These are phyloP conservation scores for Polypedilum pembai DNA, from an alignment of 1,140 invertebrate genomes.

Conservation along the genomic window DNA sequence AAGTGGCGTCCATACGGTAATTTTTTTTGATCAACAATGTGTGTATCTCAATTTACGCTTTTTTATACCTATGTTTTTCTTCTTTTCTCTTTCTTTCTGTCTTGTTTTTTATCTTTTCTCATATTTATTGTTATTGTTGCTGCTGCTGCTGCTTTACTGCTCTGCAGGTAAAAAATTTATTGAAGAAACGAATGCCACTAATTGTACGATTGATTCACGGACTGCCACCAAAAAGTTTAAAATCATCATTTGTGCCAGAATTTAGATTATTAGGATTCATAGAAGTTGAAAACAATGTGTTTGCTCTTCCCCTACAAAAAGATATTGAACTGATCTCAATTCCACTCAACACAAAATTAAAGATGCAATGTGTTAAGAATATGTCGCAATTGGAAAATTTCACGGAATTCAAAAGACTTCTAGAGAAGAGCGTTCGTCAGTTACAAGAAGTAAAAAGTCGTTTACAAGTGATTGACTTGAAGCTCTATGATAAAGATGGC, in stretches of 20 bases:
- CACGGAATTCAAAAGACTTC: constrained; percentile 70
- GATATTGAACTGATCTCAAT: constrained; percentile 72
- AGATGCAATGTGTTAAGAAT: constrained; percentile 76
- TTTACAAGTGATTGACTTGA: constrained; percentile 69
- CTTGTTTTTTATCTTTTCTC: background rate
- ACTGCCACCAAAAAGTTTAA: constrained; percentile 67
- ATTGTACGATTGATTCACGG: constrained; percentile 86
- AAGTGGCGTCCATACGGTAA: constrained; percentile 78
- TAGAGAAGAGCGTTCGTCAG: constrained; percentile 64
- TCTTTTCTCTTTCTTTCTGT: background rate
- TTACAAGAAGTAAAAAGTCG: constrained; percentile 76
- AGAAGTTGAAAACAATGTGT: constrained; percentile 73
- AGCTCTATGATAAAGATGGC: constrained; percentile 54
- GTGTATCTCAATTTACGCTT: constrained; percentile 11
- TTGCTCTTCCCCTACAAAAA: constrained; percentile 73
- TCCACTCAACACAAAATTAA: constrained; percentile 76
- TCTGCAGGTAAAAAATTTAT: constrained; percentile 55
- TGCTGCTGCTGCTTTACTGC: background rate
- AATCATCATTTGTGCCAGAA: constrained; percentile 74
- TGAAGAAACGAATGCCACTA: constrained; percentile 79
- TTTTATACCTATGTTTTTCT: background rate
- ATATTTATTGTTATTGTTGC: background rate
- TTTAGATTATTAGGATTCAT: constrained; percentile 74
- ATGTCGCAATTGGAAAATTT: constrained; percentile 69
- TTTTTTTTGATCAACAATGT: background rate